These are phyloP conservation scores for Gobiocypris rarus DNA, from an alignment of 2,113 vertebrate species.

Conservation along the genomic window DNA sequence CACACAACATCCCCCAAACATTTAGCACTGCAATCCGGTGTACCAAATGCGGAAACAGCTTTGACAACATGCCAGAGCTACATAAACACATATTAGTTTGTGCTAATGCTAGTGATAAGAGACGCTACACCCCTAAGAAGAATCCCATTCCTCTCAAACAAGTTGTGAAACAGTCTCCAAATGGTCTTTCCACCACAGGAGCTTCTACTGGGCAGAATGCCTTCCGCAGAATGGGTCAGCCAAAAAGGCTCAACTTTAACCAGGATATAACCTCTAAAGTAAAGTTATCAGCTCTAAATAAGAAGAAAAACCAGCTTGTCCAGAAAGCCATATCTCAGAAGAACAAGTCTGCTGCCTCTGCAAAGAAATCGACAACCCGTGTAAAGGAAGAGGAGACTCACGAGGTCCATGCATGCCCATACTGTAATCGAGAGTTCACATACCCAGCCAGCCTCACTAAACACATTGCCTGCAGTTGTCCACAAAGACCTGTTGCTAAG, in stretches of 20 bases:
- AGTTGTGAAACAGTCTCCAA: slow-evolving; percentile 84
- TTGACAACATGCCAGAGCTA: slow-evolving; percentile 97
- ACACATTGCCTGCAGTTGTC: slow-evolving; percentile 89
- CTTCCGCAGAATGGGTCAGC: slow-evolving; percentile 92
- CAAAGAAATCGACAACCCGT: slow-evolving; percentile 79
- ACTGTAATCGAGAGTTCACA: slow-evolving; percentile 91
- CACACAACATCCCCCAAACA: slow-evolving; percentile 98
- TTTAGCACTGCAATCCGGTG: slow-evolving; percentile 98
- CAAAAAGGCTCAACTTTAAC: slow-evolving; percentile 93
- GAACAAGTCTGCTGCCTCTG: slow-evolving; percentile 83
- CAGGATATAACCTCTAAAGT: slow-evolving; percentile 85
- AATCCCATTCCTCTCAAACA: slow-evolving; percentile 94
- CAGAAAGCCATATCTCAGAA: slow-evolving; percentile 95
- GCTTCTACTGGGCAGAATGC: slow-evolving; percentile 76
- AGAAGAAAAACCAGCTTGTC: slow-evolving; percentile 92
- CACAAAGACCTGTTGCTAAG: slow-evolving; percentile 86
- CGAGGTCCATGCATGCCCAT: slow-evolving; percentile 86
- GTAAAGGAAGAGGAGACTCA: slow-evolving; percentile 65
- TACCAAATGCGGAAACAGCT: slow-evolving; percentile 96
- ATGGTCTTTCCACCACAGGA: slow-evolving; percentile 72
- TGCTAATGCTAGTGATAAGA: slow-evolving; percentile 94
- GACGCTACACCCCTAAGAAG: slow-evolving; percentile 97
- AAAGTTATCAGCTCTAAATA: slow-evolving; percentile 90
- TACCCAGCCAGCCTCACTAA: slow-evolving; percentile 93
- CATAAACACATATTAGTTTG: slow-evolving; percentile 96